Evolutionary conservation across 2,113 vertebrate species (phyloP).

Genomic region (Strigops habroptila): DNA sequence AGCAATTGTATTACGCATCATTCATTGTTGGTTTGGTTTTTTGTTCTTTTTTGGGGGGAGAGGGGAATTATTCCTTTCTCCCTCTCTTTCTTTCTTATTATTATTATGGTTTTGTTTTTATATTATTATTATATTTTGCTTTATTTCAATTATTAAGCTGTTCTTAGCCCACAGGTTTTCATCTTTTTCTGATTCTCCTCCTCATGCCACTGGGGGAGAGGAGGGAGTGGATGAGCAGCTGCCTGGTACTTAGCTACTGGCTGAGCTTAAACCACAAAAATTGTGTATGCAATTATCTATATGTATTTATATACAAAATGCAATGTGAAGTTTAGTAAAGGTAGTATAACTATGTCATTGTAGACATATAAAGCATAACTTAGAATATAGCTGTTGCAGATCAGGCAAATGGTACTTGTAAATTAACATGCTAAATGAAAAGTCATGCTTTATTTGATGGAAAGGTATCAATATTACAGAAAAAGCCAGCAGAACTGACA

Average conservation of each 20-base stretch:
- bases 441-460: neutral
- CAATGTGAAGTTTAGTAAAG: neutral
- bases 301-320: neutral
- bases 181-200: neutral
- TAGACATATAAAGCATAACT: neutral
- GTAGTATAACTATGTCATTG: neutral
- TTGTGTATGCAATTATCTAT: neutral
- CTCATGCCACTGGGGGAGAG: neutral
- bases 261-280: neutral
- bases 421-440: neutral
- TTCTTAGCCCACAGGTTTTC: neutral
- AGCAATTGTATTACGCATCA: neutral
- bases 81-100: neutral
- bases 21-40: neutral
- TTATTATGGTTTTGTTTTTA: neutral
- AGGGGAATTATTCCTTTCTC: neutral
- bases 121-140: neutral
- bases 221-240: neutral
- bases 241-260: neutral
- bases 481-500: neutral
- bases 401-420: neutral
- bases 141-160: neutral
- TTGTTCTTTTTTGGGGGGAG: neutral
- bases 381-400: neutral
- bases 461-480: neutral